Evolutionary conservation across 1,140 invertebrate species (phyloP).

Genomic region (Drosophila tani): DNA sequence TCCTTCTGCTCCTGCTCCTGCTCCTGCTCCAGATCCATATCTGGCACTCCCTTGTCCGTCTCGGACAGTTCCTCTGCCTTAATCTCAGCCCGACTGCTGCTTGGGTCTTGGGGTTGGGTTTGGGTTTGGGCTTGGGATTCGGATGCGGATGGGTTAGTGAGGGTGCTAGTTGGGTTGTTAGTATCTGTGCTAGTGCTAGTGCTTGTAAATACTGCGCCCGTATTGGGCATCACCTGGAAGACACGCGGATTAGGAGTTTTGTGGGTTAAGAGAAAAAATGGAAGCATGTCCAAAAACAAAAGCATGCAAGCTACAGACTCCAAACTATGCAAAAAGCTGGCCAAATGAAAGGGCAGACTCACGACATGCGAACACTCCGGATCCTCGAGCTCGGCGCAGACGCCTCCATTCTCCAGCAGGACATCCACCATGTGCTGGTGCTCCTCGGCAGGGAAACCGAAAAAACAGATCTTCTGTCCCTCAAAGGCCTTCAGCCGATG

Average conservation of each 20-base stretch:
- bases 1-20: slow-evolving; percentile 44
- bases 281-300: slow-evolving; percentile 27
- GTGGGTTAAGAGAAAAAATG: slow-evolving; percentile 35
- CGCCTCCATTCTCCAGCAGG: slow-evolving; percentile 93
- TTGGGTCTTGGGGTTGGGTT: slow-evolving; percentile 14
- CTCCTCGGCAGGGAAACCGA: slow-evolving; percentile 95
- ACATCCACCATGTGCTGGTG: slow-evolving; percentile 96
- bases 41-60: background rate
- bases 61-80: slow-evolving; percentile 8
- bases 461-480: slow-evolving; percentile 93
- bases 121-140: slow-evolving; percentile 21
- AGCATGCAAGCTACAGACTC: slow-evolving; percentile 42
- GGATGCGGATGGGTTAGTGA: slow-evolving; percentile 35
- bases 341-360: slow-evolving; percentile 82
- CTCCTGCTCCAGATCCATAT: slow-evolving; percentile 1
- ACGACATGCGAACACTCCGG: slow-evolving; percentile 95
- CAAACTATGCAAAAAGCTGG: slow-evolving; percentile 22
- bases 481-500: slow-evolving; percentile 95
- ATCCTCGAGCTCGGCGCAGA: slow-evolving; percentile 90
- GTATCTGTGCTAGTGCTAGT: slow-evolving; percentile 66
- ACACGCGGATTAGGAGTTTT: slow-evolving; percentile 55
- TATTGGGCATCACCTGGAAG: slow-evolving; percentile 85
- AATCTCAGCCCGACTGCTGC: slow-evolving; percentile 3
- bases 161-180: slow-evolving; percentile 48
- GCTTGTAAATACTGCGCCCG: slow-evolving; percentile 79